Evolutionary conservation across 1,140 invertebrate species (phyloP), one percentile per base, ranked within the genome.

Genomic region (Drosophila nannoptera): DNA sequence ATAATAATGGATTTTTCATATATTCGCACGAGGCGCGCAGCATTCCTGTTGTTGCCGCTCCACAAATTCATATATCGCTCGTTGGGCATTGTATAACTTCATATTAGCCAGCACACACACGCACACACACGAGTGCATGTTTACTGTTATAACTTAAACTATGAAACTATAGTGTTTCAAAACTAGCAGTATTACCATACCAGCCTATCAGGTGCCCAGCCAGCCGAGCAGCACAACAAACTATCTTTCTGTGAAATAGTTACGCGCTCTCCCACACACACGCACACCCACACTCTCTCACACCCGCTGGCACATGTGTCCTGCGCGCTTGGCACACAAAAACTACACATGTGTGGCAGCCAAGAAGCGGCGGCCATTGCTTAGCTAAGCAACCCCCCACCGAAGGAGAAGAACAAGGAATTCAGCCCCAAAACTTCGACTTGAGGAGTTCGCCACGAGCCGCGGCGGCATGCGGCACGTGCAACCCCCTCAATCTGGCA

Each of bases 101-200:
- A 32, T 42, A 32, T 42, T 46, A 46, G 14, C n/a, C 4, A 3
- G n/a, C 33, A 12, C 12, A 16, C 12, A 43, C 40, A 43, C n/a
- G 4, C 7, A 32, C 5, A 12, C 7, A 36, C 8, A 36, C 6
- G 8, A 43, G 36, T 48, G 38, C 32, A 32, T 33, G 54, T 62
- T 69, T 66, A 66, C 80, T 84, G 77, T 81, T 86, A 86, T 80
- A 86, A 84, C 81, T 86, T 75, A 86, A 81, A 84, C 81, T 86
- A 81, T 70, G 74, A 77, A 87, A 87, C 74, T 82, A 87, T 82
- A 82, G 77, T 88, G 77, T 88, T 88, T 88, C 87, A 88, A 88
- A 88, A 88, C 87, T 88, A 88, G 87, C 84, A 88, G 84, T 84
- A 88, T 88, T 88, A 88, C 87, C 87, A 88, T 88, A 88, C 74